Conservation (phyloP, 2,888 invertebrate genomes). For the Acanthosoma haemorrhoidale region DNA sequence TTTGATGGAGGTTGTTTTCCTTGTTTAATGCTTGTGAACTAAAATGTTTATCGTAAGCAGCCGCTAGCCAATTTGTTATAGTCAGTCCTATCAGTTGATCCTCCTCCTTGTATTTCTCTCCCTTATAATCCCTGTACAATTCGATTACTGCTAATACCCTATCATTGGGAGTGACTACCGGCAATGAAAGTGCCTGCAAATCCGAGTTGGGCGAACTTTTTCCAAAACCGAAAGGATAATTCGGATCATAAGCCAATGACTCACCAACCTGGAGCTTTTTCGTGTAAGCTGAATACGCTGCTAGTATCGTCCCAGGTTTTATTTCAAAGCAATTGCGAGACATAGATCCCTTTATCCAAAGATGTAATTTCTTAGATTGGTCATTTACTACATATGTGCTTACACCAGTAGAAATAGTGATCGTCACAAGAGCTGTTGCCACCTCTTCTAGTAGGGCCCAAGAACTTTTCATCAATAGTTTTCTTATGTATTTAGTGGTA, state of each 20-base stretch:
- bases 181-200: not conserved
- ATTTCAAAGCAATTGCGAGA: not conserved
- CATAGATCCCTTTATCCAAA: not conserved
- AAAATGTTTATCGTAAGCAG: not conserved
- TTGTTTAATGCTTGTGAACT: not conserved
- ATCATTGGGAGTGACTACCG: slow-evolving; percentile 31
- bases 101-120: not conserved
- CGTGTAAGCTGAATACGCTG: slow-evolving; percentile 15
- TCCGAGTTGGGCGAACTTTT: not conserved
- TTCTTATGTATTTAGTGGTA: not conserved
- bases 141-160: slow-evolving; percentile 30
- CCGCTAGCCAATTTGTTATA: not conserved
- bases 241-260: not conserved
- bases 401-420: not conserved
- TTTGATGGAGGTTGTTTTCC: not conserved
- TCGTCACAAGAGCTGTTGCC: not conserved
- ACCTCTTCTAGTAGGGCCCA: not conserved
- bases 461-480: not conserved
- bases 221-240: not conserved
- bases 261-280: not conserved
- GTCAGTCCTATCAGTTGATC: not conserved
- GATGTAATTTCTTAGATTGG: not conserved
- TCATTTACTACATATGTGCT: not conserved
- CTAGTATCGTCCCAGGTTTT: slow-evolving; percentile 6
- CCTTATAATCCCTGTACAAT: slow-evolving; percentile 15